Evolutionary conservation across 2,797 vertebrate species (phyloP), one percentile per base, ranked within the genome.

Genomic region (Scleropages formosus): DNA sequence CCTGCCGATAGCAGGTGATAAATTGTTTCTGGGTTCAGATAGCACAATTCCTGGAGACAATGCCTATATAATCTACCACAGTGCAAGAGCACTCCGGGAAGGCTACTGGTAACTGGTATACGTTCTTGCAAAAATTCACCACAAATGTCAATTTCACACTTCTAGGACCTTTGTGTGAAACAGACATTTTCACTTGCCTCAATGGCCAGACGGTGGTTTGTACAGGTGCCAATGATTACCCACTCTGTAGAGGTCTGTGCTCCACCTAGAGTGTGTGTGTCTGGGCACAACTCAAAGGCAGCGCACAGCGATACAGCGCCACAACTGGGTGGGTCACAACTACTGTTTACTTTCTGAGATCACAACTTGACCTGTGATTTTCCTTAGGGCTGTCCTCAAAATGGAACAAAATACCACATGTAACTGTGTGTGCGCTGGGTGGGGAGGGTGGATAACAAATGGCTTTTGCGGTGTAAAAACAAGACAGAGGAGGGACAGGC

Each of bases 201-300:
- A 62, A 24, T n/a, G 18, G 60, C 27, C 4, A 15, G 16, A 27
- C 39, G 3, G 4, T 44, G 60, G 49, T 62, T 61, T 53, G 58
- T 49, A 46, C 73, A 75, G 49, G 73, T 78, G 73, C 75, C 46
- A 75, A 75, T 78, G 49, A 78, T 75, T 78, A 74, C 24, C 65
- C 18, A 53, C n/a, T 47, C 39, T 2, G 31, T 31, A 20, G 15
- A 63, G 46, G 51, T 53, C 60, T 22, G 27, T 24, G 44, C 68
- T 47, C 51, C 46, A 22, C n/a, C n/a, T n/a, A 72, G 24, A 58
- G 68, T 49, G 53, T 53, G 53, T 69, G 46, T 69, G 53, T 49
- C 72, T 16, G 26, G 18, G 49, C 49, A 58, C 8, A 49, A 26
- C 26, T n/a, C 18, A 56, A 56, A 58, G 4, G 15, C 69, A 9